These are phyloP conservation scores for Epizoanthus scotinus DNA, from an alignment of 92 coral and sea anemone species.

Conservation along the genomic window DNA sequence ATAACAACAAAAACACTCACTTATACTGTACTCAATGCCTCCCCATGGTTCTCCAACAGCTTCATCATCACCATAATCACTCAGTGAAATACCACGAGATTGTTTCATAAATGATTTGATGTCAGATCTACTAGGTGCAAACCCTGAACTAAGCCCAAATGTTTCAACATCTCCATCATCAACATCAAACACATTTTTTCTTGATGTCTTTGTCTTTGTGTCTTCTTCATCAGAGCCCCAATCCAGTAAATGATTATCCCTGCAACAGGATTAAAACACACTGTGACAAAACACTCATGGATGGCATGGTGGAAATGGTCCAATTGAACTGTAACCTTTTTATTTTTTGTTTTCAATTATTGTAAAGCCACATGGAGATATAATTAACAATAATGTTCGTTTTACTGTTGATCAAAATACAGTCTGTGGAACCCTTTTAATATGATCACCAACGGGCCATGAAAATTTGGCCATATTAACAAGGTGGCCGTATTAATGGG, in stretches of 20 bases:
- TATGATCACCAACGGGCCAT: no score
- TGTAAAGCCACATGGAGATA: no score
- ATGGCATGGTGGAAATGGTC: no score
- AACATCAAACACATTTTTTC: slow-evolving; percentile 39
- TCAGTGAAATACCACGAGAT: slow-evolving; percentile 31
- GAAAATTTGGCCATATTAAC: no score
- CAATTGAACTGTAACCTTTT: no score
- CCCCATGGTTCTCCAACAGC: slow-evolving; percentile 45
- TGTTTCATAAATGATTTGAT: slow-evolving; percentile 35
- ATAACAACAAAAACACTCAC: not conserved
- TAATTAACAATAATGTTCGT: no score
- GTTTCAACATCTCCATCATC: slow-evolving; percentile 39
- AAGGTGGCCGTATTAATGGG: no score
- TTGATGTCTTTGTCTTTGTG: slow-evolving; percentile 18
- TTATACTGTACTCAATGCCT: slow-evolving; percentile 43
- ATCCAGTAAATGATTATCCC: slow-evolving; percentile 20
- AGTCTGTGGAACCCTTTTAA: no score
- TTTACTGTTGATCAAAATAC: no score
- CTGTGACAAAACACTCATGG: no score
- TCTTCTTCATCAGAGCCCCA: slow-evolving; percentile 37
- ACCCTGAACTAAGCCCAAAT: slow-evolving; percentile 32
- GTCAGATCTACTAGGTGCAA: slow-evolving; percentile 41
- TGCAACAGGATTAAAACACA: not conserved
- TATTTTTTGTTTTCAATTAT: no score
- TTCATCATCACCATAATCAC: slow-evolving; percentile 32